Evolutionary conservation across 2,888 invertebrate species (phyloP).

Genomic region (Drosophila rellima): DNA sequence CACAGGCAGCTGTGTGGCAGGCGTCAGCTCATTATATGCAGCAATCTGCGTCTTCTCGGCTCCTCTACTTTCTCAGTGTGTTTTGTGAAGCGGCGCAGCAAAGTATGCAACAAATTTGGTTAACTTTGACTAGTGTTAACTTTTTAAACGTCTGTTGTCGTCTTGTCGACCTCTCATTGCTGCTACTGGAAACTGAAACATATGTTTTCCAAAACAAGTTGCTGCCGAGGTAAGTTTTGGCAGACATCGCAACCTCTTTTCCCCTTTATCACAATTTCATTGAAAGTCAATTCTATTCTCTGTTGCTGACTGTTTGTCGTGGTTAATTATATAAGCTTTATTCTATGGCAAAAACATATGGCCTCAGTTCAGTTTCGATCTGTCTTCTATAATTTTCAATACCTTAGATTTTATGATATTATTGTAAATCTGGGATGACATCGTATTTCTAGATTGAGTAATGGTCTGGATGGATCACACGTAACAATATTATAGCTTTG

Average conservation of each 20-base stretch:
- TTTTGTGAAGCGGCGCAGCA: conserved; percentile 74
- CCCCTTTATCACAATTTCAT: not conserved
- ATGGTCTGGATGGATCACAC: too few relatives aligned
- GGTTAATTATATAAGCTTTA: conserved; percentile 41
- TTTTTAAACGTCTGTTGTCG: conserved; percentile 64
- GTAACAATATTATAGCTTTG: too few relatives aligned
- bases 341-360: conserved; percentile 12
- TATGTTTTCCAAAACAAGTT: conserved; percentile 46
- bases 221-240: conserved; percentile 46
- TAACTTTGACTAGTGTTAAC: conserved; percentile 79
- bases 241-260: conserved; percentile 6
- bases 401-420: too few relatives aligned
- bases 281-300: conserved; percentile 40
- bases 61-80: conserved; percentile 59
- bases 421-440: too few relatives aligned
- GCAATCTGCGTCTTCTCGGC: conserved; percentile 36
- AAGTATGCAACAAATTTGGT: conserved; percentile 81
- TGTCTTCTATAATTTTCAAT: too few relatives aligned
- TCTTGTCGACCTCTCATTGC: conserved; percentile 4
- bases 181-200: conserved; percentile 40
- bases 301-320: conserved; percentile 49
- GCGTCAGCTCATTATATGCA: conserved; percentile 72
- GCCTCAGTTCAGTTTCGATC: not conserved
- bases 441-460: too few relatives aligned
- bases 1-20: conserved; percentile 40